Evolutionary conservation across 2,888 invertebrate genomes (phyloP).

Genomic region (Pyrrhia umbra): DNA sequence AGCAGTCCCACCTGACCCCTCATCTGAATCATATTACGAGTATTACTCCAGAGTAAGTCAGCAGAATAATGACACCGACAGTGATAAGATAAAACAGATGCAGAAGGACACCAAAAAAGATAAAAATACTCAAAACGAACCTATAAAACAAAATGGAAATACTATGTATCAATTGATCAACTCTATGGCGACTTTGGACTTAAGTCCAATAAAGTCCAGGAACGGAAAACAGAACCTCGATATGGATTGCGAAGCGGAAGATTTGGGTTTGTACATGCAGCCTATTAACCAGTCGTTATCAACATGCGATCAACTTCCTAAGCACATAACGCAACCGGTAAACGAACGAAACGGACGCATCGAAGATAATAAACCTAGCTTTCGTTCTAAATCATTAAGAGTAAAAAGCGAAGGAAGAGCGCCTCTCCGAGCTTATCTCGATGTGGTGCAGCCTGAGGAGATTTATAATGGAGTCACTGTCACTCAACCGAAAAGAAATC

Average conservation of each 20-base stretch:
- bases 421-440: slow-evolving; percentile 83
- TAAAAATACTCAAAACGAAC: slow-evolving; percentile 64
- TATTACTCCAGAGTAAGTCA: slow-evolving; percentile 88
- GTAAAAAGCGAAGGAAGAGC: slow-evolving; percentile 88
- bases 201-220: slow-evolving; percentile 81
- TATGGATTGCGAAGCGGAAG: slow-evolving; percentile 83
- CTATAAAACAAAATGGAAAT: slow-evolving; percentile 70
- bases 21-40: slow-evolving; percentile 88
- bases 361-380: slow-evolving; percentile 84
- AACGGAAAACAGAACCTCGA: slow-evolving; percentile 79
- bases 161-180: slow-evolving; percentile 87
- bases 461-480: slow-evolving; percentile 85
- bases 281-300: slow-evolving; percentile 85
- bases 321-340: slow-evolving; percentile 80
- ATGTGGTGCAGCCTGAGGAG: slow-evolving; percentile 75
- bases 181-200: slow-evolving; percentile 86
- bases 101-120: slow-evolving; percentile 81
- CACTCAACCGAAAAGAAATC: slow-evolving; percentile 88
- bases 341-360: slow-evolving; percentile 84
- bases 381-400: slow-evolving; percentile 89
- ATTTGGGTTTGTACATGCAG: slow-evolving; percentile 86
- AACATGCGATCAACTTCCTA: slow-evolving; percentile 86
- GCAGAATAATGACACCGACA: slow-evolving; percentile 87
- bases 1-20: slow-evolving; percentile 85
- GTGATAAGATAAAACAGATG: slow-evolving; percentile 84